Evolutionary conservation across 2,113 vertebrate genomes (phyloP), one percentile per base, ranked within the genome.

Genomic region (Myrmophylax atrothorax): DNA sequence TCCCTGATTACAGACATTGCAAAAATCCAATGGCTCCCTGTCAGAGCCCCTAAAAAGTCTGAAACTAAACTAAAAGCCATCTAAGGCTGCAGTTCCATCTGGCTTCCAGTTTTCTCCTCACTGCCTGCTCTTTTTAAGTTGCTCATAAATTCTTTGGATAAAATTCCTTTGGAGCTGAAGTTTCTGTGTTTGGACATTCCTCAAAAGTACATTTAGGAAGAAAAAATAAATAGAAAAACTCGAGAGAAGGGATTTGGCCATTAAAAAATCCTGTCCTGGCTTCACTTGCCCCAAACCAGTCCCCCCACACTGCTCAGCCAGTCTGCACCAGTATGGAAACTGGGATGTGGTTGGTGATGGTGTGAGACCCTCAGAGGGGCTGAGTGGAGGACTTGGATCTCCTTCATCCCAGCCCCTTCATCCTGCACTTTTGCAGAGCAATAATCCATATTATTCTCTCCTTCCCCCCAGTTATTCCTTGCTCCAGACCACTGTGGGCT

Each of bases 141-240:
- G 91, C 94, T 97, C 91, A 82, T 94, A 96, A 96, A 97, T 95
- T 90, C 90, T 84, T 92, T 56, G 90, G 94, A 91, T 87, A 69
- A 78, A 87, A 90, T 83, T 93, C 95, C 95, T 94, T 46, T 89
- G 23, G 83, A 89, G 91, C 85, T 80, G 42, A 83, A 87, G 73
- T 60, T 53, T 85, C 74, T 25, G 18, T 14, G 50, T 95, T 94
- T 92, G 87, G 93, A 81, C 55, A 50, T 37, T 49, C 58, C 89
- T 95, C 96, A 92, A 89, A 94, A 92, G 70, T 18, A 19, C 17
- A 2, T 47, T 58, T 52, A 26, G 50, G 13, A 24, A 49, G 24
- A 66, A 83, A 56, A 53, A 35, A 46, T 40, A 59, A 18, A 23
- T 12, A 89, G n/a, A 46, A 82, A 84, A 69, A 52, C 17, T 16